Conservation (phyloP, 2,113 vertebrate species). For the Anguilla rostrata region DNA sequence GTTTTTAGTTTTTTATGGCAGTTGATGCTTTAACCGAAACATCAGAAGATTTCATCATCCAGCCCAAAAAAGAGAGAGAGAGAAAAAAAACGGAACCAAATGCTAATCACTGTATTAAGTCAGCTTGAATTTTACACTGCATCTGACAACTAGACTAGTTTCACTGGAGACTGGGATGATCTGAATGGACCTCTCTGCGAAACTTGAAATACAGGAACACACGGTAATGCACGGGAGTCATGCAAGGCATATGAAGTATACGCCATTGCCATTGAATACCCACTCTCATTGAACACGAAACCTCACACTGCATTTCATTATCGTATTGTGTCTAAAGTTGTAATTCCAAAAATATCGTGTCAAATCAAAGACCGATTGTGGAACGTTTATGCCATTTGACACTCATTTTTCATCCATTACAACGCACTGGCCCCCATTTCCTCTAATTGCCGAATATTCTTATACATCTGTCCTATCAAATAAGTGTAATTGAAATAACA, state of each 20-base stretch:
- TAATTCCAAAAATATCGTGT: background rate
- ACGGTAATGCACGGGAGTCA: background rate
- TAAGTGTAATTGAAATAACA: constrained; percentile 88
- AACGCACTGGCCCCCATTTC: constrained; percentile 44
- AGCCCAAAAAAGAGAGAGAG: background rate
- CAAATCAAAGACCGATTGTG: constrained; percentile 12
- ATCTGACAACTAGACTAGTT: background rate
- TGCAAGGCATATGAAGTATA: background rate
- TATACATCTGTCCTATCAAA: constrained; percentile 86
- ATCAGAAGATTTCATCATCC: background rate
- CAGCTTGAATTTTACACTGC: background rate
- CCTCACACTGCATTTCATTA: background rate
- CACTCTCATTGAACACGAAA: background rate
- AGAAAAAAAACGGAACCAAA: background rate
- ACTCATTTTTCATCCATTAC: constrained; percentile 24
- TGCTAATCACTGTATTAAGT: background rate
- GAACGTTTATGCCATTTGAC: constrained; percentile 12
- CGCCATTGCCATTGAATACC: background rate
- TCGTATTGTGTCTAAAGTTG: background rate
- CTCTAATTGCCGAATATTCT: constrained; percentile 80
- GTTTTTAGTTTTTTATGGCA: background rate
- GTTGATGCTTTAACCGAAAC: background rate
- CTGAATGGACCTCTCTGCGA: background rate
- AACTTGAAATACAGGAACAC: background rate
- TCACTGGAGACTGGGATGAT: background rate